These are phyloP conservation scores for Heliopora coerulea DNA, from an alignment of 92 coral and sea anemone genomes.

Conservation along the genomic window DNA sequence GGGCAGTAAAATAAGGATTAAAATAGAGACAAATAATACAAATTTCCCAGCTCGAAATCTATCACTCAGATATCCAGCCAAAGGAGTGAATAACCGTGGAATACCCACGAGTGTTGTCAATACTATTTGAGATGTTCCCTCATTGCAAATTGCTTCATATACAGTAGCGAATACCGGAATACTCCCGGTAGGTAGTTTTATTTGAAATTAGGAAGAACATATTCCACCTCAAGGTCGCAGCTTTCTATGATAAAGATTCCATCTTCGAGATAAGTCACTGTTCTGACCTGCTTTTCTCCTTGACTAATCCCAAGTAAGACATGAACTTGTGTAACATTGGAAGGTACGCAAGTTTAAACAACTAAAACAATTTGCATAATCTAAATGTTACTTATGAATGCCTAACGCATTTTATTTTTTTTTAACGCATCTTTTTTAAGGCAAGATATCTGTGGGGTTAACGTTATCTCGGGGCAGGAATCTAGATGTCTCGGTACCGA, in stretches of 20 bases:
- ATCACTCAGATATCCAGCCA: not conserved
- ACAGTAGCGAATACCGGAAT: not conserved
- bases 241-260: not conserved
- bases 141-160: not conserved
- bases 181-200: not conserved
- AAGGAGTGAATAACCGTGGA: not conserved
- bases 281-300: too few species aligned
- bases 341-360: too few species aligned
- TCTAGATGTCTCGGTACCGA: too few species aligned
- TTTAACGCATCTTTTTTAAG: too few species aligned
- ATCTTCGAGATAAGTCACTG: too few species aligned
- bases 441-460: too few species aligned
- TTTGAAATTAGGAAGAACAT: not conserved
- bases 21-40: not conserved
- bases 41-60: not conserved
- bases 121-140: not conserved
- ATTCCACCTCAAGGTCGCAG: not conserved
- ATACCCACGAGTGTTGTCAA: not conserved
- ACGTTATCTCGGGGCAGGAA: too few species aligned
- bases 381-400: too few species aligned
- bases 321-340: too few species aligned
- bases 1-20: not conserved
- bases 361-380: too few species aligned
- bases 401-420: too few species aligned
- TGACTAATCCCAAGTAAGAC: too few species aligned